phyloP scores from a whole-genome alignment of 2,888 invertebrate genomes.

The Linnaemya tessellans region DNA sequence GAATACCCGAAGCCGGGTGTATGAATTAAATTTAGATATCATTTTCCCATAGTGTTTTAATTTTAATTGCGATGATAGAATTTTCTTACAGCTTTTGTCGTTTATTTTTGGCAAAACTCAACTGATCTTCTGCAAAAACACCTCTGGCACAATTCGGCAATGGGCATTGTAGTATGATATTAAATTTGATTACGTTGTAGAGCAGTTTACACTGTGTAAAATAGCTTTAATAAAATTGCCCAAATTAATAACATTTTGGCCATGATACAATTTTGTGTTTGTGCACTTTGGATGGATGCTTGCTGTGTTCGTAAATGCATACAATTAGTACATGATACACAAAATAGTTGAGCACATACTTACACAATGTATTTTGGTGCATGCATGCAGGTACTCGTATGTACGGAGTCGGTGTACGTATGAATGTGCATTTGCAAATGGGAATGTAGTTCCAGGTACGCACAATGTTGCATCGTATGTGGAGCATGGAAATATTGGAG shows the following conservation, averaged over 20 bases:
- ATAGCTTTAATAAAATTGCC: slow-evolving; percentile 38
- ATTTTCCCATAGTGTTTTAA: not conserved
- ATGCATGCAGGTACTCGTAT: not conserved
- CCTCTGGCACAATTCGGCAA: no score
- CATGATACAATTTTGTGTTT: slow-evolving; percentile 28
- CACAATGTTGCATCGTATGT: slow-evolving; percentile 50
- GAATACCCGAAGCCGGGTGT: no score
- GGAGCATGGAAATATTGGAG: not conserved
- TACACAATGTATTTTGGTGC: not conserved
- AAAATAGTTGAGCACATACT: slow-evolving; percentile 37
- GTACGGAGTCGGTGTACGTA: not conserved
- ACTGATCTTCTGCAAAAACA: not conserved
- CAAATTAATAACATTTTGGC: slow-evolving; percentile 64
- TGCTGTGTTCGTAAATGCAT: not conserved
- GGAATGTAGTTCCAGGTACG: slow-evolving; percentile 41
- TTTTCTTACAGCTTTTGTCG: no score
- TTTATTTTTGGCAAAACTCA: not conserved
- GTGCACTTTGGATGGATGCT: no score
- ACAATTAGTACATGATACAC: slow-evolving; percentile 29
- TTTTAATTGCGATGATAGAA: not conserved
- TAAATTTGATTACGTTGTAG: slow-evolving; percentile 25
- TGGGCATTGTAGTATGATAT: not conserved
- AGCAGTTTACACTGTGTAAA: slow-evolving; percentile 57
- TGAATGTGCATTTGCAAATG: slow-evolving; percentile 8
- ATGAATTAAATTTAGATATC: no score